Percentiles rank a stretch among this genome's conserved stretches.
phyloP scores from a whole-genome alignment of 2,888 invertebrate species.

The Cerceris rybyensis region DNA sequence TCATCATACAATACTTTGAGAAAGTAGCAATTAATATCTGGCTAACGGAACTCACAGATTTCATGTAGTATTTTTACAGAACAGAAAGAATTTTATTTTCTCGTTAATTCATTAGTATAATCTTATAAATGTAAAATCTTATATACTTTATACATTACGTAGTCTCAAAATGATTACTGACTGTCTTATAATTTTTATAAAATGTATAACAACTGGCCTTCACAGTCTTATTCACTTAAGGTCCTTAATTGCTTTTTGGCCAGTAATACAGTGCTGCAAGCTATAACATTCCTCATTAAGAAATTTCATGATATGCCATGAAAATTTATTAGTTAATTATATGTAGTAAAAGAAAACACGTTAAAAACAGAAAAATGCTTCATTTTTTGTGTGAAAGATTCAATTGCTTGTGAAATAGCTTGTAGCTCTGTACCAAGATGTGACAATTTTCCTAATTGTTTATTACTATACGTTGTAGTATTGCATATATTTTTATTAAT shows the following conservation, averaged over 20 bases:
- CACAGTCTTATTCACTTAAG: slow-evolving; percentile 38
- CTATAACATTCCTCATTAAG: slow-evolving; percentile 43
- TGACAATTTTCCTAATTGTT: slow-evolving; percentile 55
- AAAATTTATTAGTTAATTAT: background rate
- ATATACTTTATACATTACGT: slow-evolving; percentile 39
- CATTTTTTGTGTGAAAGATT: background rate
- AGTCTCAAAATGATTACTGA: slow-evolving; percentile 25
- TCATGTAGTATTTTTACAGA: slow-evolving; percentile 27
- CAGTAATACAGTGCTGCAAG: slow-evolving; percentile 64
- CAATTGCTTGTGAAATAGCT: slow-evolving; percentile 49
- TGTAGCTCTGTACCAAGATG: slow-evolving; percentile 61
- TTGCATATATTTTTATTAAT: slow-evolving; percentile 48
- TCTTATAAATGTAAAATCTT: slow-evolving; percentile 33
- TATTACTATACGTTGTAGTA: slow-evolving; percentile 51
- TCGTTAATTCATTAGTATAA: slow-evolving; percentile 29
- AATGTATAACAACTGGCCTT: slow-evolving; percentile 34
- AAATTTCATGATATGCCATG: slow-evolving; percentile 25
- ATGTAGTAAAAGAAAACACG: slow-evolving; percentile 22
- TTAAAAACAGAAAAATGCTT: slow-evolving; percentile 1
- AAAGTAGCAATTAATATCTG: slow-evolving; percentile 47
- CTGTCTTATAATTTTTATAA: slow-evolving; percentile 32
- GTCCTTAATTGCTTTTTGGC: slow-evolving; percentile 64
- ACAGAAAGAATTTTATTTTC: slow-evolving; percentile 23
- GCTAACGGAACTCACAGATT: slow-evolving; percentile 28
- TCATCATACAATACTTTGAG: slow-evolving; percentile 26